Conservation (phyloP, 2,888 invertebrate genomes). For the Thysanoteuthis rhombus region DNA sequence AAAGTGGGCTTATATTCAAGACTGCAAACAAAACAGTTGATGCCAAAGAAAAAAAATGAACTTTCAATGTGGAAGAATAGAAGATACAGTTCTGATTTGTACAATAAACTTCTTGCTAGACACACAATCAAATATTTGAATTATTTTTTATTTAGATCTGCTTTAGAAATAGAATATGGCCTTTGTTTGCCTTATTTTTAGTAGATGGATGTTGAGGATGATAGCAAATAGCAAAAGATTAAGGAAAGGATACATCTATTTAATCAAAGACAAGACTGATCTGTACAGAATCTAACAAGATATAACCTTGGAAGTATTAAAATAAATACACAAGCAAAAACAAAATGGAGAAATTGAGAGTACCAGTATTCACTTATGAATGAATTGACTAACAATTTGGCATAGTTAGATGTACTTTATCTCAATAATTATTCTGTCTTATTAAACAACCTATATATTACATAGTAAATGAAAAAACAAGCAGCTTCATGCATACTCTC, state of each 20-base stretch:
- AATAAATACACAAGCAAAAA: background rate
- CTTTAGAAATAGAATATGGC: background rate
- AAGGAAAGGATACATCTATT: background rate
- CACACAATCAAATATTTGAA: background rate
- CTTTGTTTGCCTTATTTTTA: background rate
- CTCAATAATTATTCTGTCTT: background rate
- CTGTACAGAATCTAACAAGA: background rate
- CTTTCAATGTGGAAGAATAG: background rate
- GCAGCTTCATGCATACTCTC: too few relatives aligned
- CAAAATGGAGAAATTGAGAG: background rate
- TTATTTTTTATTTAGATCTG: background rate
- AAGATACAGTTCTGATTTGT: background rate
- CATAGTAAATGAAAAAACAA: too few relatives aligned
- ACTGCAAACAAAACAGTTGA: background rate
- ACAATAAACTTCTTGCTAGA: background rate
- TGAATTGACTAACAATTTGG: background rate
- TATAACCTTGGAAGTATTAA: background rate
- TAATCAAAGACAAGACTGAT: too few relatives aligned
- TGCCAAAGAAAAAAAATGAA: background rate
- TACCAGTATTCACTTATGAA: background rate
- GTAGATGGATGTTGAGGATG: background rate
- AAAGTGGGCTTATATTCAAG: background rate
- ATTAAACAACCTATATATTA: background rate
- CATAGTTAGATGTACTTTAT: background rate
- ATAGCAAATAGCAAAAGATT: background rate